phyloP scores from a whole-genome alignment of 2,113 vertebrate genomes.

The Hippocampus mohnikei region DNA sequence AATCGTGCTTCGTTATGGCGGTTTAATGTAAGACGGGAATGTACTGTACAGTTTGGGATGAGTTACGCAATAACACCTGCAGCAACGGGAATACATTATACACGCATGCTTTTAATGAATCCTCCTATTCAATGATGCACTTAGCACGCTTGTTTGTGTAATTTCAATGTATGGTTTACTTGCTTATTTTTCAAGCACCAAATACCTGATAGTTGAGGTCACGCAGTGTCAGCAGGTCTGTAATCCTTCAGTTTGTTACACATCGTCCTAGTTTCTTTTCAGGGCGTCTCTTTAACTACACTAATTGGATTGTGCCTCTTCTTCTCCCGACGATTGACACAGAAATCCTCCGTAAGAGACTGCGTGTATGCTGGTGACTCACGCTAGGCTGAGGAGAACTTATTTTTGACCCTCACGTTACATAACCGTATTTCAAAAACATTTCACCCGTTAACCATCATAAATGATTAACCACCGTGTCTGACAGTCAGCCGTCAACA shows the following conservation, averaged over 20 bases:
- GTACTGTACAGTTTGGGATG: background rate
- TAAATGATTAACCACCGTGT: background rate
- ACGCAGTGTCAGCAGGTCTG: constrained; percentile 25
- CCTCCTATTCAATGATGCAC: background rate
- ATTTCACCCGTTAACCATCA: background rate
- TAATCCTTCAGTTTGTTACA: constrained; percentile 40
- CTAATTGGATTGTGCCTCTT: constrained; percentile 53
- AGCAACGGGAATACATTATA: background rate
- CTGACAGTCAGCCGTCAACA: background rate
- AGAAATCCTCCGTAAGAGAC: constrained; percentile 34
- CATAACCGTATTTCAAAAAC: background rate
- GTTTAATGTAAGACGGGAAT: background rate
- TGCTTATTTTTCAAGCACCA: background rate
- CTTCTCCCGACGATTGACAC: constrained; percentile 35
- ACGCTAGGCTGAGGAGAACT: background rate
- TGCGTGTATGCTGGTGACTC: background rate
- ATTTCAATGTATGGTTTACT: background rate
- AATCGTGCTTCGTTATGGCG: background rate
- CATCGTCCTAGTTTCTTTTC: constrained; percentile 41
- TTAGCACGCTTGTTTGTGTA: background rate
- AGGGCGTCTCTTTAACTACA: constrained; percentile 27
- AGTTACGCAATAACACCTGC: background rate
- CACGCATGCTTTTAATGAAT: background rate
- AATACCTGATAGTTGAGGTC: constrained; percentile 19
- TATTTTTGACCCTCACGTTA: background rate